Evolutionary conservation across 2,113 vertebrate species (phyloP).

Genomic region (Phycodurus eques): DNA sequence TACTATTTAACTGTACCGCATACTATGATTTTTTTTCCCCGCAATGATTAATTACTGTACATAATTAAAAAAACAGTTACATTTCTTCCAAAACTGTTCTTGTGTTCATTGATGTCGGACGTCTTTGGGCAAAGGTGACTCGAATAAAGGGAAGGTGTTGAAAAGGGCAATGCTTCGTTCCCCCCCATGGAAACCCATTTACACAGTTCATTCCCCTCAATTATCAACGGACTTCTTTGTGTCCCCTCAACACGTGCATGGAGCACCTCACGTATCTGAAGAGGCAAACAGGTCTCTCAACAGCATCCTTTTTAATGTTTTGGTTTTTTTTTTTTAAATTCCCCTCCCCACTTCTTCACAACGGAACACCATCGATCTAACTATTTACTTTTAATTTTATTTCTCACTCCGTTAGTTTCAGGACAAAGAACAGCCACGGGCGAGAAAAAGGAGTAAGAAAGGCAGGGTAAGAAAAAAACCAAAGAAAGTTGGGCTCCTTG

Average conservation of each 20-base stretch:
- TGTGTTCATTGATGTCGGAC: background rate
- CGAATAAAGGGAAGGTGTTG: background rate
- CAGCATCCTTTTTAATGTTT: constrained; percentile 56
- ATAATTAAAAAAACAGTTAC: constrained; percentile 16
- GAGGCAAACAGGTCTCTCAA: constrained; percentile 46
- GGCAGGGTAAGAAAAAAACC: background rate
- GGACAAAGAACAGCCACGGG: constrained; percentile 50
- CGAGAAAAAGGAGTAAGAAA: background rate
- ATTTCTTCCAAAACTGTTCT: background rate
- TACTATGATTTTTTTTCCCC: background rate
- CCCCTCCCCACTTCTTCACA: constrained; percentile 31
- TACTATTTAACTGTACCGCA: constrained; percentile 6
- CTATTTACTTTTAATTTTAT: constrained; percentile 72
- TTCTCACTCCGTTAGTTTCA: constrained; percentile 75
- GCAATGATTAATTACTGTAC: background rate
- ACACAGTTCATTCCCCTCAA: background rate
- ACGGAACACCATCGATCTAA: constrained; percentile 66
- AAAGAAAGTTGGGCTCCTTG: constrained; percentile 60
- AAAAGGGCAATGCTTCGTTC: constrained; percentile 22
- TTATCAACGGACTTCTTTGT: background rate
- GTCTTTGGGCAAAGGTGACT: constrained; percentile 10
- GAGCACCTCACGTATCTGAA: background rate
- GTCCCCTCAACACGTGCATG: background rate
- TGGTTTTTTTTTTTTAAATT: constrained; percentile 39
- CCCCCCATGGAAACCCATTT: constrained; percentile 37